Base-by-base conservation (phyloP, 2,797 vertebrate genomes). In the Nyctalus aviator region DNA sequence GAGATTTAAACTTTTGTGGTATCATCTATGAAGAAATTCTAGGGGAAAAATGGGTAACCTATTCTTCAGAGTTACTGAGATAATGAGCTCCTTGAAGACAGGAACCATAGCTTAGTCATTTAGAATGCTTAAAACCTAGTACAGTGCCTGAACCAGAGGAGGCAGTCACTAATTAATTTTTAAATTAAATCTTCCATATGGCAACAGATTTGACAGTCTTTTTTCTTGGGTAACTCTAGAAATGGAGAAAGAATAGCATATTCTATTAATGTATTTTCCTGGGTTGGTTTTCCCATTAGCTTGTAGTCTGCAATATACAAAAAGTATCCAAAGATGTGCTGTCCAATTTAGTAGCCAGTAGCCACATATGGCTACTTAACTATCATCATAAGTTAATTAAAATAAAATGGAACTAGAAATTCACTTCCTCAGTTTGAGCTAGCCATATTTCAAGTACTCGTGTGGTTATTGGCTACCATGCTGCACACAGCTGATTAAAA, bases 361-460 rank as follows among this genome's bases (percentile, higher is more conserved):
- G 20, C 18, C 20, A 4, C 30, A 71, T 23, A 18, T 44, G 7
- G 5, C 30, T 64, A 66, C 85, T 50, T 72, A 68, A 72, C 50
- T 50, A 72, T 44, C 84, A 62, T 55, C 32, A 3, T 53, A 53
- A 91, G 76, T 48, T 35, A 75, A 84, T 62, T 85, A 69, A 91
- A 92, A 83, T 50, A 41, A 69, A 90, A 41, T 37, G 23, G 72
- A 95, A 84, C 5, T 86, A 81, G 44, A 75, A 77, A 72, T 20
- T 69, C 32, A 77, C 35, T 55, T 92, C 13, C 27, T 90, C 35
- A 32, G 20, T 8, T 8, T 48, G 32, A 84, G 3, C 37, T 78
- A 62, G 77, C 35, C 53, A 69, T 23, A 23, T 57, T 81, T 69
- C 25, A 76, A 75, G 50, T 8, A 21, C 25, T 50, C 27, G 23